Base-by-base conservation (phyloP, 2,888 invertebrate species). In the Bellardia bayeri region DNA sequence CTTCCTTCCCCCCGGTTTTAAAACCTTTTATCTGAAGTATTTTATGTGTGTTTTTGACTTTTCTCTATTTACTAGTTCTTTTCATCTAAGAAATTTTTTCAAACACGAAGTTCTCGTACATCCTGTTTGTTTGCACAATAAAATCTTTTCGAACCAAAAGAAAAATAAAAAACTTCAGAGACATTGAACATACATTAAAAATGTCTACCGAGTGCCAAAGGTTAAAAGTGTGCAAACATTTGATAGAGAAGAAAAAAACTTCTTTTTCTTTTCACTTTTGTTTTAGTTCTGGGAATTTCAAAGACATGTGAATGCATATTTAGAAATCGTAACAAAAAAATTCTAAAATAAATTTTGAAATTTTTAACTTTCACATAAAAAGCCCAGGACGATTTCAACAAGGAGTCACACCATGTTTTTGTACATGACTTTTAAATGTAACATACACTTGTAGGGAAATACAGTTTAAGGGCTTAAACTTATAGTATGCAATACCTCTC, bases 211-310 rank as follows among this genome's bases (percentile, higher is more conserved):
- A 85, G 74, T 64, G 87, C 84, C 64, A 84, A 84, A 87, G 87
- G 87, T 87, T 87, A 87, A 81, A 83, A 87, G 80, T 87, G 84
- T 87, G 84, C 84, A 87, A 87, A 84, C 81, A 87, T 81, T 83
- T 75, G 82, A 82, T 82, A 75, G 83, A 87, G 78, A 74, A 61
- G 23, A 82, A 78, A 66, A 78, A 80, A 71, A 75, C 66, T 61
- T 71, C 45, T 11, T 1, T 30, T 14, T 6, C 33, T 33, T 23
- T 82, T 42, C 13, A 14, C 11, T 76, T 76, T 56, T 68, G 23
- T 37, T 37, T 37, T 42, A 45, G 51, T 61, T 75, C 71, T 49
- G 71, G 13, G 37, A 66, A 45, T 82, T 82, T 37, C 16, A 45
- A 82, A 56, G 16, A 45, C 45, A 66, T 37, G 74, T 64, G 69